phyloP scores from a whole-genome alignment of 1,140 invertebrate species.

The Papilio dardanus region DNA sequence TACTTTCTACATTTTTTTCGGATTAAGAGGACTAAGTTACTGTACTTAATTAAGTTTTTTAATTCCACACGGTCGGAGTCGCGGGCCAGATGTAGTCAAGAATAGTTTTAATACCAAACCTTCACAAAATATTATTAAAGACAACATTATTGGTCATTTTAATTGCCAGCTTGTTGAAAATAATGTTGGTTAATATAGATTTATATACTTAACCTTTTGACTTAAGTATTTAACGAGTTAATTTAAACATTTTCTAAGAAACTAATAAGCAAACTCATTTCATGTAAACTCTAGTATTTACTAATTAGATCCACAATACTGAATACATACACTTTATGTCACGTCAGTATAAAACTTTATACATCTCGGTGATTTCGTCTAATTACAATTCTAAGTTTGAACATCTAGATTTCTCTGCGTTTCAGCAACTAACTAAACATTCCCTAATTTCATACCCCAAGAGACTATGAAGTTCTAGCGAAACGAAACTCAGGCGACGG shows the following conservation, averaged over 20 bases:
- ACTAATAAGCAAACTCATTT: neutral
- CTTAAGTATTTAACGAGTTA: neutral
- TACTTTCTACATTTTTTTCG: no score
- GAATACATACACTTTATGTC: constrained; percentile 13
- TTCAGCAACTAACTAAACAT: constrained; percentile 58
- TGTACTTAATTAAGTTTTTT: no score
- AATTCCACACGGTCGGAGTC: no score
- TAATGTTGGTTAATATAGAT: no score
- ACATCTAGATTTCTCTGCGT: constrained; percentile 43
- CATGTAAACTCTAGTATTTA: neutral
- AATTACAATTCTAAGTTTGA: constrained; percentile 40
- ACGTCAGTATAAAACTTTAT: constrained; percentile 36
- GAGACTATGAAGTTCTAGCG: constrained; percentile 54
- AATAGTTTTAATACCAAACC: no score
- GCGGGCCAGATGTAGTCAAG: no score
- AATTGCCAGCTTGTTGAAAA: no score
- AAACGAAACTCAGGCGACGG: constrained; percentile 61
- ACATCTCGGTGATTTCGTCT: constrained; percentile 29
- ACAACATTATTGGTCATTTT: no score
- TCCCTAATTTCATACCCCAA: constrained; percentile 58
- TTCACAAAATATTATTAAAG: no score
- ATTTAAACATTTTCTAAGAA: neutral
- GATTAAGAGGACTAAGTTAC: no score
- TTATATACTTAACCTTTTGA: neutral
- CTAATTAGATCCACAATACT: neutral